Evolutionary conservation across 2,113 vertebrate genomes (phyloP), one percentile per base, ranked within the genome.

Genomic region (Pelusios castaneus): DNA sequence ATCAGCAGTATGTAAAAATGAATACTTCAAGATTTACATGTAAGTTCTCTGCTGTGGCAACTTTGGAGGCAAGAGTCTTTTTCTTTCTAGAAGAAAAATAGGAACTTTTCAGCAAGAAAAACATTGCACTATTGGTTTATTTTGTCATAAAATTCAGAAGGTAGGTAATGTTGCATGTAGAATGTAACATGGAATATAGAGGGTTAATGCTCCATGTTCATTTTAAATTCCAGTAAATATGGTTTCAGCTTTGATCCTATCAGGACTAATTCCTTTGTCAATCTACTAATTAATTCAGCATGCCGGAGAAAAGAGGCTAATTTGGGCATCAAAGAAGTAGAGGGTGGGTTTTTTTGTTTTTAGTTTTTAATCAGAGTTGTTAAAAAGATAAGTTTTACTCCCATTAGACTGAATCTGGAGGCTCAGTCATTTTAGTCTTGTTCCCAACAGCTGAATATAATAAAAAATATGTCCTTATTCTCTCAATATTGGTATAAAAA

Each of bases 211-310:
- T 96, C 70, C 95, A 58, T 96, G 93, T 96, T 98, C 91, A 98
- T 97, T 98, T 97, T 96, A 97, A 97, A 98, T 98, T 97, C 96
- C 88, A 97, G 96, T 98, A 98, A 98, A 98, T 98, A 97, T 92
- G 96, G 95, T 97, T 98, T 98, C 95, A 96, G 97, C 97, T 98
- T 98, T 98, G 98, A 98, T 98, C 97, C 97, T 98, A 98, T 98
- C 96, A 97, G 95, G 94, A 97, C 97, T 98, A 98, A 98, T 98
- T 98, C 97, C 98, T 98, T 98, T 98, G 98, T 98, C 97, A 98
- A 96, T 98, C 95, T 96, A 97, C 95, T 98, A 98, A 98, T 98
- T 98, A 98, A 98, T 98, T 98, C 98, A 97, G 97, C 96, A 95
- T 98, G 97, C 96, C 97, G 94, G 91, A 98, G 95, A 98, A 98